phyloP scores from a whole-genome alignment of 1,140 invertebrate genomes.

The Drosophila truncata region DNA sequence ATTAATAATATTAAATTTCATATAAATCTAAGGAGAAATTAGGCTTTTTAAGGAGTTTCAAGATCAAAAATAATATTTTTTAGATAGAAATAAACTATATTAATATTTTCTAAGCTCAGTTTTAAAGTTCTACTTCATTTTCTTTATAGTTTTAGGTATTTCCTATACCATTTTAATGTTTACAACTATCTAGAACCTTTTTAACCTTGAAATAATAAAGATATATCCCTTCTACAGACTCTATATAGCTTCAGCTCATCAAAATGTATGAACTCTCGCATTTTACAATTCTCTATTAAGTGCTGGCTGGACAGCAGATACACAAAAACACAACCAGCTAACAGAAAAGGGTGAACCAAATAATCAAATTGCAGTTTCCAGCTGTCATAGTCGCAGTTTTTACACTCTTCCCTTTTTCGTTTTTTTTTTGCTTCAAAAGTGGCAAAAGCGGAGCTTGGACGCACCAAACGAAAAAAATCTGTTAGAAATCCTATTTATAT shows the following conservation, averaged over 20 bases:
- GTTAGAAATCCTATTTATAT: conserved; percentile 83
- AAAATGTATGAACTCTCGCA: conserved; percentile 55
- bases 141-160: not conserved
- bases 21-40: too few relatives aligned
- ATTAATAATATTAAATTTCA: too few relatives aligned
- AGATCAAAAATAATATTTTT: not conserved
- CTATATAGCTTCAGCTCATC: conserved; percentile 5
- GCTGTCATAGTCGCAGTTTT: conserved; percentile 52
- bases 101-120: too few relatives aligned
- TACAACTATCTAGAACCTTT: not conserved
- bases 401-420: conserved; percentile 19
- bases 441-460: conserved; percentile 25
- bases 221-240: not conserved
- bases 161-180: not conserved
- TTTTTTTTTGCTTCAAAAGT: conserved; percentile 8
- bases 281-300: conserved; percentile 51
- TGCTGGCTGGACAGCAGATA: conserved; percentile 30
- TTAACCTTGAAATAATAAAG: not conserved
- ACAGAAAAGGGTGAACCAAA: conserved; percentile 29
- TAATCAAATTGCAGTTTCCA: conserved; percentile 81
- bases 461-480: conserved; percentile 55
- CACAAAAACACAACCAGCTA: conserved; percentile 4
- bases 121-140: not conserved
- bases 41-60: rapidly evolving
- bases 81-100: not conserved